Evolutionary conservation across 1,140 invertebrate genomes (phyloP).

Genomic region (Dreissena polymorpha): DNA sequence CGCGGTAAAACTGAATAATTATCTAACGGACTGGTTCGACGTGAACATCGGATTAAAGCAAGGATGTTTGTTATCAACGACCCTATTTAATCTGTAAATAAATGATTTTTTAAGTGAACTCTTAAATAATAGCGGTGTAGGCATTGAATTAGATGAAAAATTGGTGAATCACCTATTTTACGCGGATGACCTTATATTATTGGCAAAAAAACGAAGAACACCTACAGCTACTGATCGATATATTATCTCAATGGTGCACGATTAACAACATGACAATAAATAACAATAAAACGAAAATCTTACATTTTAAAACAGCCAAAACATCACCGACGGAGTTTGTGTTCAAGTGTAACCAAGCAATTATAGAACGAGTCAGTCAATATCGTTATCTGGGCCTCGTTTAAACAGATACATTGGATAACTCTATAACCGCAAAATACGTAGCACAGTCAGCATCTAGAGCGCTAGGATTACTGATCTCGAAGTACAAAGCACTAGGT

Average conservation of each 20-base stretch:
- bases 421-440: not conserved
- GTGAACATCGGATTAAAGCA: slow-evolving; percentile 14
- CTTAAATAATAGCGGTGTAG: not conserved
- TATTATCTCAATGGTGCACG: not conserved
- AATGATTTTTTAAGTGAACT: slow-evolving; percentile 8
- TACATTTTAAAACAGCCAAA: not conserved
- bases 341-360: not conserved
- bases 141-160: not conserved
- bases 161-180: slow-evolving; percentile 4
- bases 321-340: not conserved
- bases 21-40: slow-evolving; percentile 23
- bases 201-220: slow-evolving; percentile 2
- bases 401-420: not conserved
- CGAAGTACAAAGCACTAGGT: slow-evolving; percentile 15
- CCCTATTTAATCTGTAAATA: slow-evolving; percentile 11
- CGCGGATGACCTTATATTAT: not conserved
- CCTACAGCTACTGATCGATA: not conserved
- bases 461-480: slow-evolving; percentile 15
- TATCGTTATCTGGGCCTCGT: not conserved
- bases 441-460: not conserved
- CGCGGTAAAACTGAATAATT: slow-evolving; percentile 25
- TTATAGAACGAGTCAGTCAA: not conserved
- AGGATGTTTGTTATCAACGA: slow-evolving; percentile 21
- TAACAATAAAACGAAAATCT: not conserved
- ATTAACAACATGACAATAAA: slow-evolving; percentile 6